Evolutionary conservation across 2,113 vertebrate genomes (phyloP).

Genomic region (Rattus rattus): DNA sequence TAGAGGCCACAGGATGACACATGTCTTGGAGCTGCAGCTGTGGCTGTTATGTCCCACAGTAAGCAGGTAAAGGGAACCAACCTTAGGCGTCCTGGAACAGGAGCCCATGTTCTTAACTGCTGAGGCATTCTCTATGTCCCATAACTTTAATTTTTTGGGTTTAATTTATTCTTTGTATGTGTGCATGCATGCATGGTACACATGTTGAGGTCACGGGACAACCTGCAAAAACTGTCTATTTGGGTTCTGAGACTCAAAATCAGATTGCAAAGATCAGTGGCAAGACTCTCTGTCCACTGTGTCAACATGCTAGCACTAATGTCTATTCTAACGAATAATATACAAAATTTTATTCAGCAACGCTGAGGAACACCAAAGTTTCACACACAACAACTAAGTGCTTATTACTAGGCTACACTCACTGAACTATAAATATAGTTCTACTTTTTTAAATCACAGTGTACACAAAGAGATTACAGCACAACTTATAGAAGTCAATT

Average conservation of each 20-base stretch:
- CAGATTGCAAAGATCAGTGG: neutral
- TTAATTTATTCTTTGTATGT: neutral
- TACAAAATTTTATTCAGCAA: neutral
- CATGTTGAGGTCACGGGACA: neutral
- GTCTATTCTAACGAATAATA: constrained; percentile 23
- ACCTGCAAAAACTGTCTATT: neutral
- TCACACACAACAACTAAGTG: neutral
- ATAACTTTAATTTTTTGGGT: neutral
- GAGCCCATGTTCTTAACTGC: neutral
- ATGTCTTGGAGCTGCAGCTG: neutral
- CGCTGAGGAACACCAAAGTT: neutral
- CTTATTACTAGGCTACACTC: neutral
- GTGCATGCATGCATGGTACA: neutral
- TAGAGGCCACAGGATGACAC: neutral
- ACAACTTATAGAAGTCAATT: neutral
- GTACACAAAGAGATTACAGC: neutral
- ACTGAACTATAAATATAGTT: neutral
- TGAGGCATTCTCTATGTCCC: neutral
- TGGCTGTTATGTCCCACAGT: neutral
- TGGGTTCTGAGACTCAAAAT: neutral
- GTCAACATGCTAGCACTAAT: neutral
- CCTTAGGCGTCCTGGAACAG: neutral
- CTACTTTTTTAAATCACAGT: neutral
- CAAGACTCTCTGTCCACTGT: neutral
- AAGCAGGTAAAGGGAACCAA: neutral